Evolutionary conservation across 2,113 vertebrate species (phyloP).

Genomic region (Mesocricetus auratus): DNA sequence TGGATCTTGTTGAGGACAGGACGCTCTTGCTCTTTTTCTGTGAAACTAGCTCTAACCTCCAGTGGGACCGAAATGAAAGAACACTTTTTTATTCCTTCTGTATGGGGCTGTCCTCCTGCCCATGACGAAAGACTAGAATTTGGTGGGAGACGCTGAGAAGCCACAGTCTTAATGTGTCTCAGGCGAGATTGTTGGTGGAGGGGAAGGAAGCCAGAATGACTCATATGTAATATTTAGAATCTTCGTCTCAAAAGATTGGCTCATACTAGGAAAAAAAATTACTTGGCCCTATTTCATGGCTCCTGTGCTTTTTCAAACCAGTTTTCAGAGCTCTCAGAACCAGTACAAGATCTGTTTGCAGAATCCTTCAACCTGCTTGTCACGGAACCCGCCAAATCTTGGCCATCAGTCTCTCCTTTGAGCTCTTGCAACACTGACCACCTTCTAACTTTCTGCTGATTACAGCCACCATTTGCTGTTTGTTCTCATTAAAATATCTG

Average conservation of each 20-base stretch:
- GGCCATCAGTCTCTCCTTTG: not conserved
- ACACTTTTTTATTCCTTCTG: not conserved
- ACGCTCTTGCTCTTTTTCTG: not conserved
- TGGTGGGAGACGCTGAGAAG: constrained; percentile 49
- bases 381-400: not conserved
- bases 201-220: constrained; percentile 64
- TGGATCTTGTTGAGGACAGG: not conserved
- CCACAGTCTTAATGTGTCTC: constrained; percentile 43
- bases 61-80: not conserved
- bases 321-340: constrained; percentile 42
- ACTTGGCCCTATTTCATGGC: constrained; percentile 60
- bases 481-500: not conserved
- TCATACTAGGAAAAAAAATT: constrained; percentile 43
- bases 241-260: constrained; percentile 60
- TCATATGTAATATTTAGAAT: constrained; percentile 73
- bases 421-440: not conserved
- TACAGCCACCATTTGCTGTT: not conserved
- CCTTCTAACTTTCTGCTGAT: not conserved
- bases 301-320: constrained; percentile 57
- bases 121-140: not conserved
- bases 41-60: not conserved
- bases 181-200: constrained; percentile 41
- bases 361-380: not conserved
- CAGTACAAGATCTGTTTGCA: constrained; percentile 3
- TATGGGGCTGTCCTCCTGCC: constrained; percentile 21